phyloP scores from a whole-genome alignment of 2,888 invertebrate species.

The Netelia melanura region DNA sequence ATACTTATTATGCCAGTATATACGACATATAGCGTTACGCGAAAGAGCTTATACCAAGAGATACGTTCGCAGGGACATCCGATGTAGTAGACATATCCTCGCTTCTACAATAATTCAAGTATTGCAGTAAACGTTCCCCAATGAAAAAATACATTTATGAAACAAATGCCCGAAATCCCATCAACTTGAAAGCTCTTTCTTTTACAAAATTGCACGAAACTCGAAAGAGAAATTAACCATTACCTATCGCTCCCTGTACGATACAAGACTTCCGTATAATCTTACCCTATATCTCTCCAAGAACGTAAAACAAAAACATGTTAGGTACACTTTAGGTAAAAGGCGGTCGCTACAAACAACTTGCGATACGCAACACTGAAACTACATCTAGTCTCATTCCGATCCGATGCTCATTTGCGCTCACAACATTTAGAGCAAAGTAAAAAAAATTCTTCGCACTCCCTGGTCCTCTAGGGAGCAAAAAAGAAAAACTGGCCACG shows the following conservation, averaged over 20 bases:
- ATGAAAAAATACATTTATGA: not conserved
- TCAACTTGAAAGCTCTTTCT: not conserved
- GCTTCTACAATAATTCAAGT: slow-evolving; percentile 25
- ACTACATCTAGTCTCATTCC: slow-evolving; percentile 8
- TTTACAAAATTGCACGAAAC: not conserved
- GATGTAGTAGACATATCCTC: slow-evolving; percentile 31
- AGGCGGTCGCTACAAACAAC: not conserved
- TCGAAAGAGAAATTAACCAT: too few species aligned
- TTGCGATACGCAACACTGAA: not conserved
- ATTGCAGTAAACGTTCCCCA: not conserved
- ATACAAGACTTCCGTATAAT: not conserved
- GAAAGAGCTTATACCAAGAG: slow-evolving; percentile 39
- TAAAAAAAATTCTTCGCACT: slow-evolving; percentile 25
- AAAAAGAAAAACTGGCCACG: slow-evolving; percentile 18
- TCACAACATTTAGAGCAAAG: not conserved
- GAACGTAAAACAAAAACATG: not conserved
- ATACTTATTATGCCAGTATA: slow-evolving; percentile 34
- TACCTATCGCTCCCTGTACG: too few species aligned
- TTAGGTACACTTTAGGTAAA: not conserved
- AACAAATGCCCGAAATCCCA: not conserved
- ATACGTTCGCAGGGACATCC: slow-evolving; percentile 42
- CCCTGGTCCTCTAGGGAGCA: not conserved
- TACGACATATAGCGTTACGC: slow-evolving; percentile 39
- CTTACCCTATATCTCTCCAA: not conserved
- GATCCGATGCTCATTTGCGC: not conserved